Evolutionary conservation across 2,113 vertebrate genomes (phyloP).

Genomic region (Crotophaga sulcirostris): DNA sequence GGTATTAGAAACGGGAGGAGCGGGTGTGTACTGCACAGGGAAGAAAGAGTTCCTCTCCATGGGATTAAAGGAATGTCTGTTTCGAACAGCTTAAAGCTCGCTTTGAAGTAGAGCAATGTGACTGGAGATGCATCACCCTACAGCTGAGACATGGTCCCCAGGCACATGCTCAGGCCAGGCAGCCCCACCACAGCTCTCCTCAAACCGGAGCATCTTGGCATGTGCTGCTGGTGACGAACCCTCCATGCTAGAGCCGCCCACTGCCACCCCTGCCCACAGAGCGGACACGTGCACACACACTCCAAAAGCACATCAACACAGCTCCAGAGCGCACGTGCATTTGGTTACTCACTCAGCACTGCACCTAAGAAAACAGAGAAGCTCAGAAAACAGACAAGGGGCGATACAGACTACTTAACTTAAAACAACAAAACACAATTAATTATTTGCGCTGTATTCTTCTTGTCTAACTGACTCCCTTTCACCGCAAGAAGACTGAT

Average conservation of each 20-base stretch:
- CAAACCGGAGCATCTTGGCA: fast-evolving
- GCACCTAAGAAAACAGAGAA: fast-evolving
- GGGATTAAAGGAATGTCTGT: neutral
- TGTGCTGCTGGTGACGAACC: fast-evolving
- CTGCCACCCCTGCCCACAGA: neutral
- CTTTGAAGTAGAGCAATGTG: neutral
- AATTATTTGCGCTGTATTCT: neutral
- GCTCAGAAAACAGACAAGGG: neutral
- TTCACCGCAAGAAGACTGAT: neutral
- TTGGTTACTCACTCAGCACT: fast-evolving
- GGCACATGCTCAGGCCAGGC: neutral
- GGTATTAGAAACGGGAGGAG: neutral
- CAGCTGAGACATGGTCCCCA: fast-evolving
- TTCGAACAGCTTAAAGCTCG: neutral
- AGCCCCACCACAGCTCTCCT: neutral
- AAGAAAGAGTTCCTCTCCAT: neutral
- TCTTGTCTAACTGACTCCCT: neutral
- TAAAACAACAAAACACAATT: neutral
- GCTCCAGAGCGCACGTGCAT: neutral
- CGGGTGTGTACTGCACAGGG: fast-evolving
- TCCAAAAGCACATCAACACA: fast-evolving
- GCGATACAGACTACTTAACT: fast-evolving
- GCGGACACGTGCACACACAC: neutral
- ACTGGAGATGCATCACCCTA: neutral
- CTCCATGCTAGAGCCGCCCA: too few species aligned